These are phyloP conservation scores for Oreochromis tanganicae DNA, from an alignment of 2,113 vertebrate genomes.

Conservation along the genomic window DNA sequence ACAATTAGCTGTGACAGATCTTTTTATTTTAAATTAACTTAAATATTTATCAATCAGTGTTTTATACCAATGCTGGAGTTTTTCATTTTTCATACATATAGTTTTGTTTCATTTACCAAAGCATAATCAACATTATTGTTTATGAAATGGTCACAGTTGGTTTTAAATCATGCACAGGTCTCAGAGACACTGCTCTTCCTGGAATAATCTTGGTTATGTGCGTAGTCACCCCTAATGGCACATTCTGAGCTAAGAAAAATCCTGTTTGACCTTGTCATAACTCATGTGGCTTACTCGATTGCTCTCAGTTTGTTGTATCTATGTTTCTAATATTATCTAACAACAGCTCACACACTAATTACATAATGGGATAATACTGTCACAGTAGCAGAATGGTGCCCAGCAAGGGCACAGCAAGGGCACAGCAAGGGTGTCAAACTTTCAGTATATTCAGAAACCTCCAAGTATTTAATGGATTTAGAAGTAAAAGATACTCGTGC, in stretches of 20 bases:
- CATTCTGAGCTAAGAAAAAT: neutral
- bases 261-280: neutral
- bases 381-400: neutral
- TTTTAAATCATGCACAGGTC: neutral
- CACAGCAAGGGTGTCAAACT: neutral
- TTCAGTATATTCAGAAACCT: neutral
- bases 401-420: neutral
- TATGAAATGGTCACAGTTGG: neutral
- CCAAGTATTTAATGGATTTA: neutral
- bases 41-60: neutral
- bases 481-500: neutral
- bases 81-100: neutral
- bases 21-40: neutral
- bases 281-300: neutral
- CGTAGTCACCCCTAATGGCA: neutral
- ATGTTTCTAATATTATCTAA: slow-evolving; percentile 33
- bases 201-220: neutral
- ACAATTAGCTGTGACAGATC: neutral
- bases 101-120: neutral
- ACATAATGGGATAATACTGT: slow-evolving; percentile 30
- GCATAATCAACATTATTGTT: neutral
- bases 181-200: neutral
- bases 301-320: neutral
- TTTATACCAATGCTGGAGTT: neutral
- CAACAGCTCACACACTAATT: slow-evolving; percentile 4